phyloP scores from a whole-genome alignment of 2,113 vertebrate genomes.

The Actenoides lindsayi region DNA sequence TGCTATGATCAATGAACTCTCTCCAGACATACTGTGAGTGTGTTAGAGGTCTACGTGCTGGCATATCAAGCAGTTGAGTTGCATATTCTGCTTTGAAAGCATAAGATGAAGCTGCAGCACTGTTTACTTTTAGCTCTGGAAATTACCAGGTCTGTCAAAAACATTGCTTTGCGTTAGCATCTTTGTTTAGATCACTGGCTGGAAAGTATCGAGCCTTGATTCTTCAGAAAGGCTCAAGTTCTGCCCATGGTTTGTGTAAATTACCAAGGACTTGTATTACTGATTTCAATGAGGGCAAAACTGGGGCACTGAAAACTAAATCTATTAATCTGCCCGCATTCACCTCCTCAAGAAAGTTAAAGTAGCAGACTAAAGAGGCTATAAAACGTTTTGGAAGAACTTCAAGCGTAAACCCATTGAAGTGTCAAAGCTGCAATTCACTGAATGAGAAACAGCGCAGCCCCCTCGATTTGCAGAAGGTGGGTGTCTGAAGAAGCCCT shows the following conservation, averaged over 20 bases:
- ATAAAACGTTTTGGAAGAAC: neutral
- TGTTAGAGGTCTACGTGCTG: neutral
- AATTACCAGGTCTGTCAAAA: neutral
- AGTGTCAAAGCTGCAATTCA: neutral
- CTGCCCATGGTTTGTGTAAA: neutral
- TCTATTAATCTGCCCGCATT: neutral
- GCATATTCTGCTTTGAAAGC: neutral
- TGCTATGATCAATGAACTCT: neutral
- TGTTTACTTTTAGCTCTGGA: neutral
- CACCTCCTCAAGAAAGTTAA: neutral
- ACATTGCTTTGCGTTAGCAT: neutral
- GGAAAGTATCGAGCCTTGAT: neutral
- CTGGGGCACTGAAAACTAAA: neutral
- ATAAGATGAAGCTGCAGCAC: neutral
- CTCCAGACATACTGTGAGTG: accelerated
- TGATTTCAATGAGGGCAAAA: neutral
- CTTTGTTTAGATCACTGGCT: neutral
- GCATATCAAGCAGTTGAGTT: neutral
- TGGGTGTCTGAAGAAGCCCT: neutral
- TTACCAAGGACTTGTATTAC: neutral
- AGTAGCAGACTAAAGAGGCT: neutral
- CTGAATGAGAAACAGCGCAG: neutral
- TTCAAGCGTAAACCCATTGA: neutral
- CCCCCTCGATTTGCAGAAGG: neutral
- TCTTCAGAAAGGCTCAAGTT: neutral